Conservation (phyloP, 2,888 invertebrate species). For the Drosophila helvetica region DNA sequence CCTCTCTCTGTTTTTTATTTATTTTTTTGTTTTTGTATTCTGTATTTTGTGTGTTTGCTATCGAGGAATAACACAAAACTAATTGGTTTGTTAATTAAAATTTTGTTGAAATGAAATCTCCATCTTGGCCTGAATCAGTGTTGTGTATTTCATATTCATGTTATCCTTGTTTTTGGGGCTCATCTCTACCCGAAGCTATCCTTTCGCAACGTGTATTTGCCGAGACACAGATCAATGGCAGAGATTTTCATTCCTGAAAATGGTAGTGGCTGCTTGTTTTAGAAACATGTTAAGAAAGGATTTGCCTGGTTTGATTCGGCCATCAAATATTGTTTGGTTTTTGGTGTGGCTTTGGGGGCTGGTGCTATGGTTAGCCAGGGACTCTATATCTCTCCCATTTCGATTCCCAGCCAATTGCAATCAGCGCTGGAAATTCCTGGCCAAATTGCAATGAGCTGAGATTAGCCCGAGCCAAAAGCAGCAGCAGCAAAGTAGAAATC, state of each 20-base stretch:
- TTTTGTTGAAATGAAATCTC: conserved; percentile 56
- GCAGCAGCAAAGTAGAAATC: conserved; percentile 1
- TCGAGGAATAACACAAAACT: conserved; percentile 66
- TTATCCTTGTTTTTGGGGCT: conserved; percentile 14
- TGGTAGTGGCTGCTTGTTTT: background rate
- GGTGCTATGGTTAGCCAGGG: background rate
- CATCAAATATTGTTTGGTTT: conserved; percentile 11
- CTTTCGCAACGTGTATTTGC: too few species aligned
- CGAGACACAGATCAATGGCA: background rate
- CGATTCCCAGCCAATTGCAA: conserved; percentile 24
- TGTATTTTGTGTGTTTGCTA: background rate
- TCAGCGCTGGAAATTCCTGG: conserved; percentile 32
- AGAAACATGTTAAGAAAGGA: conserved; percentile 1
- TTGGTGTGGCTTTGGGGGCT: conserved; percentile 14
- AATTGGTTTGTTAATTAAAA: conserved; percentile 79
- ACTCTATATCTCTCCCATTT: background rate
- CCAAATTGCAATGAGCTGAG: conserved; percentile 69
- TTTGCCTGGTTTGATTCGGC: background rate
- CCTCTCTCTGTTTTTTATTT: too few species aligned
- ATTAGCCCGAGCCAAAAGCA: conserved; percentile 54
- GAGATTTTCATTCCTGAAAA: background rate
- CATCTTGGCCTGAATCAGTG: conserved; percentile 39
- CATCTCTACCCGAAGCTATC: conserved; percentile 6
- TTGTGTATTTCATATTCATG: conserved; percentile 36
- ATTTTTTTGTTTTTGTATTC: conserved; percentile 9